Percentiles rank a stretch among this genome's conserved stretches.
Evolutionary conservation across 92 coral and sea anemone genomes (phyloP).

Genomic region (Palythoa heliodiscus): DNA sequence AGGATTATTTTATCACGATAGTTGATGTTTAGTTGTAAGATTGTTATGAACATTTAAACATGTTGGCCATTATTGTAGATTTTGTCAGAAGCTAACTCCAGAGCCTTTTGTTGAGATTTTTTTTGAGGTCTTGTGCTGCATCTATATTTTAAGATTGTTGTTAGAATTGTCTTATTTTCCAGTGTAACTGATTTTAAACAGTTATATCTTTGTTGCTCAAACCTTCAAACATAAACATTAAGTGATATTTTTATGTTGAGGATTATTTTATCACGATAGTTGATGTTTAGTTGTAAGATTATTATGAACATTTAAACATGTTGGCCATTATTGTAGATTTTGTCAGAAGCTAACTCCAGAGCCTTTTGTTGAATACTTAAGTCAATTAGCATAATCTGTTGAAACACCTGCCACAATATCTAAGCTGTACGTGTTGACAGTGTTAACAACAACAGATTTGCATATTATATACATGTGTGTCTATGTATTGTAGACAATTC

Average conservation of each 20-base stretch:
- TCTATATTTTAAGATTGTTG: too few species aligned
- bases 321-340: neutral
- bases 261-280: neutral
- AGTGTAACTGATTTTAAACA: neutral
- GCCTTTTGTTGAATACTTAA: neutral
- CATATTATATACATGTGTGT: neutral
- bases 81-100: neutral
- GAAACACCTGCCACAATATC: neutral
- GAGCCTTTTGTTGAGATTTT: neutral
- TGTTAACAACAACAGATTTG: neutral
- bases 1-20: neutral
- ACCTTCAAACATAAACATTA: neutral
- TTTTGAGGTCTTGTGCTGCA: too few species aligned
- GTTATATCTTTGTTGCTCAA: neutral
- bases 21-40: neutral
- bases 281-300: neutral
- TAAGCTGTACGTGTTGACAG: neutral
- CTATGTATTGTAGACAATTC: neutral
- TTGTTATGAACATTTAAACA: neutral
- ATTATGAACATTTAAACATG: neutral
- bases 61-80: neutral
- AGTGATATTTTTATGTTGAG: neutral
- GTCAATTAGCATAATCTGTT: constrained; percentile 21
- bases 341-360: neutral
- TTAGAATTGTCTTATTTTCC: neutral